Base-by-base conservation (phyloP, 2,888 invertebrate species). In the Rhamphomyia laevipes region DNA sequence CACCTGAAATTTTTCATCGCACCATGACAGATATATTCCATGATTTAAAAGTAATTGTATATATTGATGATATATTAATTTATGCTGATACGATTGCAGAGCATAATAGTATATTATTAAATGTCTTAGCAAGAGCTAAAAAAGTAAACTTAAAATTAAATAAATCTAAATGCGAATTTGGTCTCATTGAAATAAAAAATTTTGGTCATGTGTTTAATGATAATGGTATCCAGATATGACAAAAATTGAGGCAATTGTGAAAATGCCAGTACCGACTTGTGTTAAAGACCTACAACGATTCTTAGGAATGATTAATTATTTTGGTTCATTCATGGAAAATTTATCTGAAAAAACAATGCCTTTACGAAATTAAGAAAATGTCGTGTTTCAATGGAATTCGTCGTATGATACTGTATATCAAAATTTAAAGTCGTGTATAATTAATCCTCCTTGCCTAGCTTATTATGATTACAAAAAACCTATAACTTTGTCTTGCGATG, bases 1-100 rank as follows among this genome's bases (percentile, higher is more conserved):
- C 59, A 2, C 57, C 58, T n/a, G 57, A 59, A 50, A 53, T 57
- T 17, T 58, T 58, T 47, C 55, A 56, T 23, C 52, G 56, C 47
- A 46, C 56, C 10, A 55, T 60, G 56, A 41, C 47, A 7, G 37
- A 47, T 33, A 31, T 45, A 15, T 51, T 51, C 37, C 4, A 43
- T 41, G 42, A 43, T 37, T 41, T 50, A 30, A 16, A 46, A 40
- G 43, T 49, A 13, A 51, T 53, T 38, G 38, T 53, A 12, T 53
- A 53, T 21, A 33, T 53, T 9, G 48, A 53, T 17, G 48, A 50
- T 23, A 27, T 51, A 10, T 15, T 48, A 4, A 37, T 52, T 5
- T 43, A 41, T 21, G 47, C 21, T 15, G 37, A 47, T 2, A 48
- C 30, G 21, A 45, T 38, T 16, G 18, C 46, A 48, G 43, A 50